phyloP scores from a whole-genome alignment of 2,797 vertebrate species.

The Simalia tracyae region DNA sequence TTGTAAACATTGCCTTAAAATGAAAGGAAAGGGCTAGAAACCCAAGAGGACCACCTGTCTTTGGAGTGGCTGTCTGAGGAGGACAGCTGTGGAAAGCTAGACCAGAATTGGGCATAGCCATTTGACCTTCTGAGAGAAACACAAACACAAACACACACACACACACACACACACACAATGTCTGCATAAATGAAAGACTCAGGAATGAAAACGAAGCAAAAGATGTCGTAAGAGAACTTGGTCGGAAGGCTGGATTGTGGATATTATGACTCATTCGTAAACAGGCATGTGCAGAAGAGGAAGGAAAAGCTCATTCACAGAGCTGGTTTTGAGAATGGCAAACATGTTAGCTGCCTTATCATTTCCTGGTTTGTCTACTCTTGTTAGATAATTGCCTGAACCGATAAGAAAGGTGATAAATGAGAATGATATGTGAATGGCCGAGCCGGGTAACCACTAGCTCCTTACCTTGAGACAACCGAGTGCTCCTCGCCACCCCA shows the following conservation, averaged over 20 bases:
- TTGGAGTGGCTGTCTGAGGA: not conserved
- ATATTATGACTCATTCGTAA: conserved; percentile 11
- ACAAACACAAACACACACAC: not conserved
- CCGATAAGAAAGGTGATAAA: conserved; percentile 18
- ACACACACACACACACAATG: not conserved
- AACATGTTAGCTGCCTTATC: conserved; percentile 21
- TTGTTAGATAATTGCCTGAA: conserved; percentile 14
- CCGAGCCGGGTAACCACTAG: not conserved
- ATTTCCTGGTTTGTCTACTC: conserved; percentile 19
- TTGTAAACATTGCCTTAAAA: not conserved
- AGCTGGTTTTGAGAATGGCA: conserved; percentile 7
- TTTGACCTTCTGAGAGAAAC: conserved; percentile 40
- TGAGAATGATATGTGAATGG: not conserved
- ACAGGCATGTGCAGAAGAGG: not conserved
- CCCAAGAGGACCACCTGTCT: not conserved
- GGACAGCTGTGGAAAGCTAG: conserved; percentile 44
- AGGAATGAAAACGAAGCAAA: conserved; percentile 54
- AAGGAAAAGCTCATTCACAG: conserved; percentile 19
- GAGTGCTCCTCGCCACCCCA: not conserved
- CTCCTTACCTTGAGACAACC: conserved; percentile 14
- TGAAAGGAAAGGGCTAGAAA: not conserved
- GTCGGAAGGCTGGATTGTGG: conserved; percentile 16
- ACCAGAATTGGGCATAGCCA: conserved; percentile 54
- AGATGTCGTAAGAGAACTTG: conserved; percentile 61
- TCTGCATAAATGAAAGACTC: conserved; percentile 55